Evolutionary conservation across 2,888 invertebrate genomes (phyloP).

Genomic region (Agapostemon virescens): DNA sequence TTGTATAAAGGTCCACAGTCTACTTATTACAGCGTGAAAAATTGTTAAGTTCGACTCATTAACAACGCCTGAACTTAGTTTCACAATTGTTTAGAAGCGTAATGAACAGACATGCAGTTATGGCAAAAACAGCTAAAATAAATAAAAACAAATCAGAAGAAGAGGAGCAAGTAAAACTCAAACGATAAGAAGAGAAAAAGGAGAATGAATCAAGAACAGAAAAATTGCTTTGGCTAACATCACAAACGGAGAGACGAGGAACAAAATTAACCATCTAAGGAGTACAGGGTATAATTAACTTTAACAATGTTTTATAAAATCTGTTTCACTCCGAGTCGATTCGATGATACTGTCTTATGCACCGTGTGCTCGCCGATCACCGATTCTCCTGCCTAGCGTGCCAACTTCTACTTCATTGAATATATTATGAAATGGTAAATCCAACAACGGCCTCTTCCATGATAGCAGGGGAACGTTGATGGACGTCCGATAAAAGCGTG

Average conservation of each 20-base stretch:
- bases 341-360: constrained; percentile 34
- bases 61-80: too few relatives aligned
- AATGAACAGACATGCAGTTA: too few relatives aligned
- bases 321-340: not conserved
- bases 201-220: too few relatives aligned
- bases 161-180: too few relatives aligned
- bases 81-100: too few relatives aligned
- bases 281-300: not conserved
- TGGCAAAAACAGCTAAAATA: too few relatives aligned
- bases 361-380: constrained; percentile 30
- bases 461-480: constrained; percentile 21
- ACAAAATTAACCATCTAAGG: not conserved
- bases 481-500: constrained; percentile 14
- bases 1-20: too few relatives aligned
- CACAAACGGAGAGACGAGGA: not conserved
- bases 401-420: constrained; percentile 50
- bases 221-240: too few relatives aligned
- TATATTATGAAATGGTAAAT: constrained; percentile 59
- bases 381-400: constrained; percentile 34
- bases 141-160: too few relatives aligned
- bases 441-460: constrained; percentile 26
- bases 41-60: too few relatives aligned
- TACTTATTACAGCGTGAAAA: too few relatives aligned
- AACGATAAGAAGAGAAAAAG: too few relatives aligned
- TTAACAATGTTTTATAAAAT: not conserved